phyloP scores from a whole-genome alignment of 2,113 vertebrate species.

The Helogale parvula region DNA sequence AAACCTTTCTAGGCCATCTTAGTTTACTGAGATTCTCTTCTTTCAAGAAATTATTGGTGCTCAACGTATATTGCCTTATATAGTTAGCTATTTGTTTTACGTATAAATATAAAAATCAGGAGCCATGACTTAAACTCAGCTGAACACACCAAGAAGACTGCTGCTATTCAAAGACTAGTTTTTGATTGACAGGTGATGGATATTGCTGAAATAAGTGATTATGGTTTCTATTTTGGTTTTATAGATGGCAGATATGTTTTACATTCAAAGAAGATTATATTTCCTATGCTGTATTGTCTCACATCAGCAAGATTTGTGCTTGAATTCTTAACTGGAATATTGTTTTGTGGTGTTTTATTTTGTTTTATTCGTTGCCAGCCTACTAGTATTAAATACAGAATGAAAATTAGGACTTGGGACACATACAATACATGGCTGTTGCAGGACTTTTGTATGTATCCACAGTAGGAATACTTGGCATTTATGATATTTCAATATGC shows the following conservation, averaged over 20 bases:
- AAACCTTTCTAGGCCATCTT: neutral
- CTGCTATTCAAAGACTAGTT: conserved; percentile 43
- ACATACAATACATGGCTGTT: neutral
- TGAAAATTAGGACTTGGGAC: neutral
- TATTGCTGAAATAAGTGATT: conserved; percentile 47
- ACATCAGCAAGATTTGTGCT: conserved; percentile 52
- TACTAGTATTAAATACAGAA: neutral
- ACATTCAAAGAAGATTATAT: conserved; percentile 50
- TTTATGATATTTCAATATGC: conserved; percentile 9
- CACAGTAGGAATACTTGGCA: neutral
- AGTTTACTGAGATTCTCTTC: neutral
- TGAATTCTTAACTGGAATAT: conserved; percentile 55
- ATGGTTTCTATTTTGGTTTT: conserved; percentile 66
- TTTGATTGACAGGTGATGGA: conserved; percentile 50
- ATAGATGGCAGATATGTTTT: conserved; percentile 42
- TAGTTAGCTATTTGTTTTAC: neutral
- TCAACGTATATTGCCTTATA: neutral
- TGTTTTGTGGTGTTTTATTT: neutral
- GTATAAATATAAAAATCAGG: conserved; percentile 33
- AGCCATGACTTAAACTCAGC: conserved; percentile 18
- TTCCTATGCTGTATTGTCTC: conserved; percentile 30
- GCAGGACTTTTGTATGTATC: neutral
- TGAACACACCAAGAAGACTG: neutral
- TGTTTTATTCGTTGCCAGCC: neutral
- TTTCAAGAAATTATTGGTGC: conserved; percentile 7